Evolutionary conservation across 2,113 vertebrate species (phyloP).

Genomic region (Lampris megalopsis): DNA sequence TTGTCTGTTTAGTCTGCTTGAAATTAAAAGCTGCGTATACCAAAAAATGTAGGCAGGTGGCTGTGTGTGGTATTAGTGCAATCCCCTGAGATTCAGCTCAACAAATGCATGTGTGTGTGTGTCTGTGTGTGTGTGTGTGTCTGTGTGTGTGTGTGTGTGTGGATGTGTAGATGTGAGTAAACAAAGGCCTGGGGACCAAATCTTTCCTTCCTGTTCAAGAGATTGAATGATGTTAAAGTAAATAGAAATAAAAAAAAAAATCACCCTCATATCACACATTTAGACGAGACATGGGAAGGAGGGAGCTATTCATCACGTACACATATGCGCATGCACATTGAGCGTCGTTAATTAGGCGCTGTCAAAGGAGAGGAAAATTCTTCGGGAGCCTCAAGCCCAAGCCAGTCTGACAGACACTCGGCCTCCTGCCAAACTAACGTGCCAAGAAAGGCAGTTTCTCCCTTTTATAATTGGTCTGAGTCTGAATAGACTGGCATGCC

Average conservation of each 20-base stretch:
- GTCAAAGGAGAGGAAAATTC: constrained; percentile 32
- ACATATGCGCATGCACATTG: constrained; percentile 8
- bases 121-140: constrained; percentile 1
- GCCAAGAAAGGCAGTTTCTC: not conserved
- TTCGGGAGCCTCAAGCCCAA: constrained; percentile 12
- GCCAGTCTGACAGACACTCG: constrained; percentile 28
- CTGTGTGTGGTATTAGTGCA: constrained; percentile 34
- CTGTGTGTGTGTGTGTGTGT: not conserved
- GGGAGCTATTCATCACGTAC: not conserved
- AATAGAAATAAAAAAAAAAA: constrained; percentile 11
- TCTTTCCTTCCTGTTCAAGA: not conserved
- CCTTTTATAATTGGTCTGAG: constrained; percentile 6
- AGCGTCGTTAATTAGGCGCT: constrained; percentile 26
- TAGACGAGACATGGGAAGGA: not conserved
- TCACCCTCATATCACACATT: not conserved
- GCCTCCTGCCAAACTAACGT: constrained; percentile 31
- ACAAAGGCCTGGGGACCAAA: not conserved
- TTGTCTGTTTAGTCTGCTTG: constrained; percentile 73
- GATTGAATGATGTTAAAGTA: not conserved
- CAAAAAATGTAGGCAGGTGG: constrained; percentile 43
- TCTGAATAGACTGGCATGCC: not conserved
- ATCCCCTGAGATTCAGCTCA: constrained; percentile 31
- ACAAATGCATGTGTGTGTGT: constrained; percentile 40
- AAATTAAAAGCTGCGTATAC: constrained; percentile 54
- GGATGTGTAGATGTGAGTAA: constrained; percentile 18